phyloP scores from a whole-genome alignment of 2,888 invertebrate species.

The Priocnemis perturbator region DNA sequence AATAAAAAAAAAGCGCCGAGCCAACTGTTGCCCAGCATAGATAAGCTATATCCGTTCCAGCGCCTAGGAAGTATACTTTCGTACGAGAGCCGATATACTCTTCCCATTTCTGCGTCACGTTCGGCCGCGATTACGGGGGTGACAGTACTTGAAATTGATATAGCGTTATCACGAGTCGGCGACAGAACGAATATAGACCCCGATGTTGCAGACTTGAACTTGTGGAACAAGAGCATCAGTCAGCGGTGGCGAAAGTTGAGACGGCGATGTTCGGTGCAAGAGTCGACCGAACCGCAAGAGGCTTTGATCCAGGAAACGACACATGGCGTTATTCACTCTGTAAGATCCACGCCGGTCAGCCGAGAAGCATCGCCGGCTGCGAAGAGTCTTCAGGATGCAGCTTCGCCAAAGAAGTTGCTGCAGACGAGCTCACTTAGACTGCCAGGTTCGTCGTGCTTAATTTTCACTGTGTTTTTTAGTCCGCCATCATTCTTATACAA shows the following conservation, averaged over 20 bases:
- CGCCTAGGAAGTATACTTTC: no score
- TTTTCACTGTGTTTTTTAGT: neutral
- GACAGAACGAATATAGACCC: no score
- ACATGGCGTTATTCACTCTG: slow-evolving; percentile 62
- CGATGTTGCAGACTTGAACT: slow-evolving; percentile 78
- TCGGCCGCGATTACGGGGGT: neutral
- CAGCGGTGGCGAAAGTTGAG: slow-evolving; percentile 86
- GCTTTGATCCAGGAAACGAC: slow-evolving; percentile 74
- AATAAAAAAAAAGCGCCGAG: no score
- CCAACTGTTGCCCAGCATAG: no score
- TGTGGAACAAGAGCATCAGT: slow-evolving; percentile 85
- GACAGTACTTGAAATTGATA: no score
- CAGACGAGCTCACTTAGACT: slow-evolving; percentile 75
- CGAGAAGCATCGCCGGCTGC: slow-evolving; percentile 72
- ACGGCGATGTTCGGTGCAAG: slow-evolving; percentile 80
- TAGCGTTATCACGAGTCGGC: no score
- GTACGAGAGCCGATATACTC: no score
- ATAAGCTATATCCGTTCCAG: no score
- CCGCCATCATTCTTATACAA: neutral
- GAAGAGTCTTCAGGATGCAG: slow-evolving; percentile 66
- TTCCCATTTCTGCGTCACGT: neutral
- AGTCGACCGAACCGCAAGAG: slow-evolving; percentile 77
- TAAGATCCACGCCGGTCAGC: slow-evolving; percentile 69
- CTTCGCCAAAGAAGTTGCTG: slow-evolving; percentile 65
- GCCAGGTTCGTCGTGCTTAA: slow-evolving; percentile 66